These are phyloP conservation scores for Paragorgia papillata DNA, from an alignment of 92 coral and sea anemone genomes.

Conservation along the genomic window DNA sequence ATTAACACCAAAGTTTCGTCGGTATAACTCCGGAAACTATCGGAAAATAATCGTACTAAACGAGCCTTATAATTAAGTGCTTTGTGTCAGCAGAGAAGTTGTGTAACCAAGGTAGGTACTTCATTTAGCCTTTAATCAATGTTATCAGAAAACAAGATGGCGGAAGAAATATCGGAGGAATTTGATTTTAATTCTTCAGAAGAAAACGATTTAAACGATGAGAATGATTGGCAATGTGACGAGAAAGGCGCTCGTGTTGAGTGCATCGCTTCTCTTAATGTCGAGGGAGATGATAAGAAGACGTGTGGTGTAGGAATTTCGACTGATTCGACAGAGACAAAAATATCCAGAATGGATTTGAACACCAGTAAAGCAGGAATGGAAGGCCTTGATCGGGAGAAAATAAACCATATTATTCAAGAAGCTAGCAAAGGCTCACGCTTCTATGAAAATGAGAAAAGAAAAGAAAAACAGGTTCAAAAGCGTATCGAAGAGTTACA, in stretches of 20 bases:
- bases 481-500: slow-evolving; percentile 72
- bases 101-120: too few relatives aligned
- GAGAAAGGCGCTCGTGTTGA: slow-evolving; percentile 4
- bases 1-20: too few relatives aligned
- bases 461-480: slow-evolving; percentile 82
- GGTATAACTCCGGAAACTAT: slow-evolving; percentile 17
- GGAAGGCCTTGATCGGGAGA: slow-evolving; percentile 88
- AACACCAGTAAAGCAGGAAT: slow-evolving; percentile 98
- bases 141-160: too few relatives aligned
- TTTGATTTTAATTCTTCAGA: slow-evolving; percentile 32
- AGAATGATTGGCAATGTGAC: slow-evolving; percentile 37
- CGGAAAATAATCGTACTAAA: too few relatives aligned
- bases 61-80: too few relatives aligned
- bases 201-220: slow-evolving; percentile 17
- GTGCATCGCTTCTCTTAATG: neutral
- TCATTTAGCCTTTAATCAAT: too few relatives aligned
- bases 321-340: slow-evolving; percentile 21
- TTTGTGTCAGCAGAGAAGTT: too few relatives aligned
- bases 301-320: too few relatives aligned
- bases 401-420: slow-evolving; percentile 86
- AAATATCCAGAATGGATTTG: slow-evolving; percentile 84
- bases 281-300: too few relatives aligned
- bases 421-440: slow-evolving; percentile 98
- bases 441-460: slow-evolving; percentile 85
- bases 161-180: slow-evolving; percentile 28